Conservation (phyloP, 1,140 invertebrate species). For the Alviniconcha marisindica region DNA sequence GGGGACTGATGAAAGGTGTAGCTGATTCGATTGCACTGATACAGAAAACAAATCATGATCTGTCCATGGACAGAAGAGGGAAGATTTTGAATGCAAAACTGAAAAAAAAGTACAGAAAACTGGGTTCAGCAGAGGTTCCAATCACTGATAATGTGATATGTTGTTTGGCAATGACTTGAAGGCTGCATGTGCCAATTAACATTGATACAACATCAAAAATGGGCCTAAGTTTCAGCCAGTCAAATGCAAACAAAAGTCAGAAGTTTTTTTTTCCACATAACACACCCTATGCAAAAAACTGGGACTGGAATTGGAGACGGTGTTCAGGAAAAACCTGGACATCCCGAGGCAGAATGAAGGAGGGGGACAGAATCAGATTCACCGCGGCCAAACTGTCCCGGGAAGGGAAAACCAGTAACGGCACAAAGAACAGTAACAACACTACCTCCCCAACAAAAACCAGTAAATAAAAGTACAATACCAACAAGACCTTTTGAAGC, state of each 20-base stretch:
- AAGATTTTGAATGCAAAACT: neutral
- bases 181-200: neutral
- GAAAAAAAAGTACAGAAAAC: neutral
- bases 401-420: neutral
- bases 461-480: neutral
- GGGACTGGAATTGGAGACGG: no score
- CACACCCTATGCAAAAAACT: no score
- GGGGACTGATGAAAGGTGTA: neutral
- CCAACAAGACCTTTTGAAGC: neutral
- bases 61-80: neutral
- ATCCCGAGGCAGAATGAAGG: neutral
- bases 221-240: neutral
- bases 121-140: neutral
- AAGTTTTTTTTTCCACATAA: neutral
- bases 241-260: neutral
- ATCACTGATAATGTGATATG: neutral
- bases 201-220: neutral
- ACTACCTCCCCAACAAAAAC: neutral
- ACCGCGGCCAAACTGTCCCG: no score
- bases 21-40: neutral
- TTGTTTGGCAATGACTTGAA: slow-evolving; percentile 1
- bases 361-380: neutral
- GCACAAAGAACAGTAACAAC: neutral
- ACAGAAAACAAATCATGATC: neutral
- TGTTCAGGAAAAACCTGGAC: no score